Base-by-base conservation (phyloP, 2,113 vertebrate genomes). In the Xerus inauris region DNA sequence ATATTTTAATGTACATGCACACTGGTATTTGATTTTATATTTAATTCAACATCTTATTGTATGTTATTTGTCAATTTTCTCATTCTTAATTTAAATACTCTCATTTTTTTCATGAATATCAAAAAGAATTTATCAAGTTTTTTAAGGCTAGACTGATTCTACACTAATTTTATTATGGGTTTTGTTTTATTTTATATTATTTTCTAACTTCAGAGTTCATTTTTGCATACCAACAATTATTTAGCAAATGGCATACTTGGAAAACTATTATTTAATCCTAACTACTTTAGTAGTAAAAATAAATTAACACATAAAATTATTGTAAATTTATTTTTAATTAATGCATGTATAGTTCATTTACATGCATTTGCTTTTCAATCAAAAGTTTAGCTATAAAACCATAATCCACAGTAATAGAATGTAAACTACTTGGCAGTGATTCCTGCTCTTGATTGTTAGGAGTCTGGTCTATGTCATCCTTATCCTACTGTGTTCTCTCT, bases 381-480 rank as follows among this genome's bases (percentile, higher is more conserved):
- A 90, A 85, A 16, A 81, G 5, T 88, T 90, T 91, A 73, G 14
- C 13, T 85, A 75, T 11, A 87, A 95, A 57, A 54, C 81, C 79
- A 69, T 22, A 71, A 12, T 42, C 20, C 42, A 80, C 12, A 38
- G 71, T 82, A 87, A 90, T 76, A 86, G 49, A 82, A 20, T 2
- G 13, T 89, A 95, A 92, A 62, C 7, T 91, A 47, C 30, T 89
- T 72, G 67, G 72, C 38, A 87, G 10, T 65, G 84, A n/a, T 1
- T n/a, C 0, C 1, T 20, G 0, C 42, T 96, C 45, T 67, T 93
- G 5, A 0, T 62, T 30, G 14, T 40, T 92, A 57, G 80, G 84
- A 94, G n/a, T 73, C 96, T 95, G 88, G 3, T 91, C 73, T 92
- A 82, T 24, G 91, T 87, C 6, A 93, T 57, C 80, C 47, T 75